Base-by-base conservation (phyloP, 2,888 invertebrate species). In the Piscicola geometra region DNA sequence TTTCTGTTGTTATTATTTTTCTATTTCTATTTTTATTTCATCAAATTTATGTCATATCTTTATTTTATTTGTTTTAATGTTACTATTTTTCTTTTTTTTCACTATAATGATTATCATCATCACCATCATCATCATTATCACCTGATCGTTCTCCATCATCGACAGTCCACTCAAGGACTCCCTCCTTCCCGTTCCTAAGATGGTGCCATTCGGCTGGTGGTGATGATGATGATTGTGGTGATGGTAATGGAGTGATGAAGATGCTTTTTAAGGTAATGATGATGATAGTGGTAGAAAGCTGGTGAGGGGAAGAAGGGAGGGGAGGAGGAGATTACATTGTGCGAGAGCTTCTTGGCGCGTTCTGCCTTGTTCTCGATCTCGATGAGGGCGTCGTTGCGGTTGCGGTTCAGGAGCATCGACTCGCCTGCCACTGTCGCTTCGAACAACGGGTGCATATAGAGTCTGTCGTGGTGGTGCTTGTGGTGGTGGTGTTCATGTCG, bases 391-490 rank as follows among this genome's bases (percentile, higher is more conserved):
- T 73, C 73, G 30, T 73, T 64, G 76, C 94, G 88, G 82, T 93
- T 83, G 79, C 97, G 87, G 84, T 98, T 96, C 81, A 98, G 86
- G 0, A 93, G 93, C 88, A 99, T 89, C 33, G 95, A 94, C 86
- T 97, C 96, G 86, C 98, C 98, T 78, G 97, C 93, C 35, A 98
- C 87, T 32, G 94, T 86, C 0, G 92, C 90, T 82, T 91, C 92
- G 86, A 96, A 98, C 92, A 94, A 93, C 0, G 96, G 96, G 15
- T 90, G 88, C 0, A 96, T 92, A 83, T 93, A 97, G 75, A 97
- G 87, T 68, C 85, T 78, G 73, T 9, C 64, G 76, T 64, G 5
- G 5, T 64, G 64, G n/a, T 5, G 30, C 9, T 3, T 3, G 64
- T 3, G n/a, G 64, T 3, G n/a, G 64, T 28, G 5, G 64, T 5